Evolutionary conservation across 2,113 vertebrate species (phyloP).

Genomic region (Gallinago paraguaiae): DNA sequence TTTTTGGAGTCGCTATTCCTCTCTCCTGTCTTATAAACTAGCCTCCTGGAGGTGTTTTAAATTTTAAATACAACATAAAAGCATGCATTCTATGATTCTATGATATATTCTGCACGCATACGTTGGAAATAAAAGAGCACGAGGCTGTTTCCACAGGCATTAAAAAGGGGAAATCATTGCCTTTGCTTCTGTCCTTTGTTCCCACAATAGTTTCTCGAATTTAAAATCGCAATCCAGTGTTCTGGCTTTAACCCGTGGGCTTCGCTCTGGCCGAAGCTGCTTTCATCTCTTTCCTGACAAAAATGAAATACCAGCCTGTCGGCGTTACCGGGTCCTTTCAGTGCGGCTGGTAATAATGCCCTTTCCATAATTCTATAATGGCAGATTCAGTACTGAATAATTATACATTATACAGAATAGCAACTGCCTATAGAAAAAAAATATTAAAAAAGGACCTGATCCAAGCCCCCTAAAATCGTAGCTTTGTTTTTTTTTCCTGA

Average conservation of each 20-base stretch:
- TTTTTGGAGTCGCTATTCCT: background rate
- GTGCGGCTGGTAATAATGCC: background rate
- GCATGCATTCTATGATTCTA: rapidly evolving
- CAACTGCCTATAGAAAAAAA: background rate
- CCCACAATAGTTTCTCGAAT: background rate
- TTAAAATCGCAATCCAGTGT: background rate
- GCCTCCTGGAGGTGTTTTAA: background rate
- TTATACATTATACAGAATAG: background rate
- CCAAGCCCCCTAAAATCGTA: background rate
- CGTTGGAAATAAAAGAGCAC: background rate
- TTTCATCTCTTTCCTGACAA: background rate
- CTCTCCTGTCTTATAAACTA: background rate
- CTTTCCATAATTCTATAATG: background rate
- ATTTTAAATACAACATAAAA: background rate
- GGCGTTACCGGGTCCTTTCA: background rate
- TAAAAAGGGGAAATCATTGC: background rate
- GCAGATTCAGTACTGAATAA: background rate
- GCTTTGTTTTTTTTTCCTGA: background rate
- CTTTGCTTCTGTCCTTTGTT: background rate
- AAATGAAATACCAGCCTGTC: background rate
- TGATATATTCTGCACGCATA: background rate
- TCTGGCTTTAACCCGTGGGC: background rate
- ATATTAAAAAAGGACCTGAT: background rate
- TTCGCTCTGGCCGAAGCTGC: background rate
- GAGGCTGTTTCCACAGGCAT: background rate